Evolutionary conservation across 2,113 vertebrate genomes (phyloP).

Genomic region (Bombycilla garrulus): DNA sequence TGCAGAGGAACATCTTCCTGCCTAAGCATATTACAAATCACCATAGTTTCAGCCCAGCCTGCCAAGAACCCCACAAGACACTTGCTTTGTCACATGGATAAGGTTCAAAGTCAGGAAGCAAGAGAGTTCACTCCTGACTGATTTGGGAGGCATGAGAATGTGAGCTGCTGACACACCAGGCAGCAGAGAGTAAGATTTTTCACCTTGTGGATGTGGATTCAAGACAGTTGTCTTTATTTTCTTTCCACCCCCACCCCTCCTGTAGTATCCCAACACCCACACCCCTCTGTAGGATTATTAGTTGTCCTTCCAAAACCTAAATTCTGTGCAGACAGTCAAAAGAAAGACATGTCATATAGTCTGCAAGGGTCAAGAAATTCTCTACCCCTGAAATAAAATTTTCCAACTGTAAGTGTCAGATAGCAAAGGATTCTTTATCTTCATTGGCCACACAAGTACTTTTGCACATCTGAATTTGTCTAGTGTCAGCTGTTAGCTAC

Average conservation of each 20-base stretch:
- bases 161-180: not conserved
- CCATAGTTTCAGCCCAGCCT: not conserved
- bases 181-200: not conserved
- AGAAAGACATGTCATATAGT: not conserved
- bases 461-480: slow-evolving; percentile 22
- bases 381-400: slow-evolving; percentile 8
- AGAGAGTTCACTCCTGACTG: not conserved
- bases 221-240: not conserved
- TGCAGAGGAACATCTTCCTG: not conserved
- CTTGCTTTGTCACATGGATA: not conserved
- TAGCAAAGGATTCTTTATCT: slow-evolving; percentile 39
- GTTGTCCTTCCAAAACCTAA: not conserved
- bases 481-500: slow-evolving; percentile 11
- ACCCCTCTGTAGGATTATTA: not conserved
- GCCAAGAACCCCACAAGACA: not conserved
- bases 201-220: not conserved
- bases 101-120: not conserved
- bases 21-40: not conserved
- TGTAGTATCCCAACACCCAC: not conserved
- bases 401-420: slow-evolving; percentile 38
- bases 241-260: too few relatives aligned
- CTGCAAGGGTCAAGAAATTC: not conserved
- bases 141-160: not conserved
- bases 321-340: not conserved
- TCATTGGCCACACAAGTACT: not conserved